Conservation (phyloP, 2,113 vertebrate species). For the Nesoenas mayeri region DNA sequence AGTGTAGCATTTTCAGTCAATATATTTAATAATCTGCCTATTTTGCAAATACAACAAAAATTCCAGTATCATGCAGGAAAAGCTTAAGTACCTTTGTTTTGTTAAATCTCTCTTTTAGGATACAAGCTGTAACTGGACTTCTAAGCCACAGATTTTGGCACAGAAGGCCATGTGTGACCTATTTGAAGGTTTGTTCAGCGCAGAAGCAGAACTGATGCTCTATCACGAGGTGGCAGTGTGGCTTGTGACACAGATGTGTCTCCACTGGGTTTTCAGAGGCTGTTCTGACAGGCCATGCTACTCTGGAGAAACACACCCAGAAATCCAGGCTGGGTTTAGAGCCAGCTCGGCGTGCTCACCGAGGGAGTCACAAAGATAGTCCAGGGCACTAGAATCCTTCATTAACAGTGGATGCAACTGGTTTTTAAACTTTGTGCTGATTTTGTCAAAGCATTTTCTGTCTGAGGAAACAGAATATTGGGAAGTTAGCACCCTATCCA, state of each 20-base stretch:
- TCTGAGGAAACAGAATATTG: neutral
- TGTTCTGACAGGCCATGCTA: neutral
- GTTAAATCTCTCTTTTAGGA: neutral
- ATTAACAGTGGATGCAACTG: neutral
- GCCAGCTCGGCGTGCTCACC: neutral
- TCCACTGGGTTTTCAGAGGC: neutral
- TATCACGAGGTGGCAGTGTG: constrained; percentile 2
- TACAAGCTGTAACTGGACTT: neutral
- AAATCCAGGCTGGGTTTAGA: neutral
- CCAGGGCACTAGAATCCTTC: neutral
- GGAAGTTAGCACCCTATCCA: neutral
- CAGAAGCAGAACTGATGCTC: neutral
- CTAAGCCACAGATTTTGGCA: neutral
- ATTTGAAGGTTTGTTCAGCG: neutral
- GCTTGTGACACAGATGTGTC: neutral
- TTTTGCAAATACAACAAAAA: neutral
- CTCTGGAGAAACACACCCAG: neutral
- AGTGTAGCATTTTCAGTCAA: neutral
- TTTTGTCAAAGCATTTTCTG: neutral
- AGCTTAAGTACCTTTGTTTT: neutral
- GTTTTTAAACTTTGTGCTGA: neutral
- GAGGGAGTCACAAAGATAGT: neutral
- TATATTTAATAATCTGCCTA: neutral
- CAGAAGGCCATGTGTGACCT: neutral
- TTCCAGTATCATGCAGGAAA: neutral